Evolutionary conservation across 2,888 invertebrate genomes (phyloP).

Genomic region (Timema cristinae): DNA sequence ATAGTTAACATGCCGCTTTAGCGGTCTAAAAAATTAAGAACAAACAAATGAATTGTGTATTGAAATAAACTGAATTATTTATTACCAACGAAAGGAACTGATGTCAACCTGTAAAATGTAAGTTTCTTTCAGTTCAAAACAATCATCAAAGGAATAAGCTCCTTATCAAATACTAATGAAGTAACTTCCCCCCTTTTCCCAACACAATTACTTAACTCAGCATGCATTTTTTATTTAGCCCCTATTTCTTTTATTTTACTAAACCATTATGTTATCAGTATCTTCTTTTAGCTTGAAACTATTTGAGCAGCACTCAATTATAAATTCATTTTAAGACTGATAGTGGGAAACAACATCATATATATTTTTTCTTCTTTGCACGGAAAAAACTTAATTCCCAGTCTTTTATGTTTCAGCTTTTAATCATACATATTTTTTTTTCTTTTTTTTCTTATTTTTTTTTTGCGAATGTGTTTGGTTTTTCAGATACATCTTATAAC

Average conservation of each 20-base stretch:
- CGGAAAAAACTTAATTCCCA: slow-evolving; percentile 31
- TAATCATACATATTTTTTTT: slow-evolving; percentile 19
- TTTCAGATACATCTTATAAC: no score
- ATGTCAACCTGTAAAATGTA: slow-evolving; percentile 13
- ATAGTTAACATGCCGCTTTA: slow-evolving; percentile 21
- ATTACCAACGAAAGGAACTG: slow-evolving; percentile 20
- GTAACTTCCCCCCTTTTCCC: background rate
- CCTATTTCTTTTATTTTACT: slow-evolving; percentile 12
- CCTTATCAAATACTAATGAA: background rate
- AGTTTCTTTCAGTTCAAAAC: slow-evolving; percentile 20
- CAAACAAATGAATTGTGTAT: slow-evolving; percentile 20
- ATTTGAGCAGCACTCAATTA: slow-evolving; percentile 26
- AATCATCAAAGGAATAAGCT: slow-evolving; percentile 8
- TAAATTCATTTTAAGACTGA: slow-evolving; percentile 27
- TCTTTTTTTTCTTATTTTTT: slow-evolving; percentile 21
- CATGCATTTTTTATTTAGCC: slow-evolving; percentile 17
- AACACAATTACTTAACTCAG: slow-evolving; percentile 18
- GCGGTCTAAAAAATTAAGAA: slow-evolving; percentile 23
- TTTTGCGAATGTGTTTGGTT: background rate
- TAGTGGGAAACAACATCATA: slow-evolving; percentile 26
- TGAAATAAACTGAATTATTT: slow-evolving; percentile 19
- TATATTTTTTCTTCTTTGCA: slow-evolving; percentile 25
- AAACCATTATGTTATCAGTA: slow-evolving; percentile 11
- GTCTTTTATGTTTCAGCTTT: slow-evolving; percentile 30
- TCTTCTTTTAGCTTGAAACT: slow-evolving; percentile 6